Evolutionary conservation across 2,888 invertebrate genomes (phyloP).

Genomic region (Hirtodrosophila histrioides): DNA sequence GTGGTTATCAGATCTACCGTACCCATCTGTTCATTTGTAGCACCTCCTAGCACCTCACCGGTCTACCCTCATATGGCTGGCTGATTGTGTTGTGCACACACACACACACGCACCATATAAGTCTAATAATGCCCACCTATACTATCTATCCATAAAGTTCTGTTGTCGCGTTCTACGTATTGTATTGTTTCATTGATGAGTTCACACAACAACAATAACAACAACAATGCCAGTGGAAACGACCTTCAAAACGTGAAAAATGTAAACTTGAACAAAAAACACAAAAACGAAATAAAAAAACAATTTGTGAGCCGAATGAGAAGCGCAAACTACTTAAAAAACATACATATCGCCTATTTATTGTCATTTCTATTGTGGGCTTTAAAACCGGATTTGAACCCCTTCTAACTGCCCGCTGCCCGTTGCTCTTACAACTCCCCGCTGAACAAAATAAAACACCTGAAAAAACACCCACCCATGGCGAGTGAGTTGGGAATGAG

Average conservation of each 20-base stretch:
- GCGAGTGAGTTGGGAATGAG: slow-evolving; percentile 11
- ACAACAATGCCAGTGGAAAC: slow-evolving; percentile 57
- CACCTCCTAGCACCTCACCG: slow-evolving; percentile 1
- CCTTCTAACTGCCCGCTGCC: slow-evolving; percentile 3
- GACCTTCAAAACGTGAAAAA: slow-evolving; percentile 78
- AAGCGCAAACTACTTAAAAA: slow-evolving; percentile 54
- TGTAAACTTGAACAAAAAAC: slow-evolving; percentile 59
- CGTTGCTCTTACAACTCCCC: slow-evolving; percentile 30
- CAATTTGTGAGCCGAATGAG: slow-evolving; percentile 45
- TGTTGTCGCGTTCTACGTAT: slow-evolving; percentile 13
- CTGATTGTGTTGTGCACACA: too few relatives aligned
- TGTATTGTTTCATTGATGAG: slow-evolving; percentile 78
- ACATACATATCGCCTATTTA: slow-evolving; percentile 53
- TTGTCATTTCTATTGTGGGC: slow-evolving; percentile 62
- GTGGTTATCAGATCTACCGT: slow-evolving; percentile 15
- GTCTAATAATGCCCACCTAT: not conserved
- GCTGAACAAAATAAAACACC: slow-evolving; percentile 21
- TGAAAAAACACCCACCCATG: slow-evolving; percentile 46
- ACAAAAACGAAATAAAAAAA: slow-evolving; percentile 35
- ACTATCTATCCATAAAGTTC: slow-evolving; percentile 13
- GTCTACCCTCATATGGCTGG: not conserved
- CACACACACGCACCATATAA: slow-evolving; percentile 16
- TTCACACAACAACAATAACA: slow-evolving; percentile 62
- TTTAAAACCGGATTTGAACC: slow-evolving; percentile 56
- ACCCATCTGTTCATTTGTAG: slow-evolving; percentile 10